A percentile compares a stretch with the other conserved stretches of the same genome.
Evolutionary conservation across 2,113 vertebrate genomes (phyloP).

Genomic region (Nothoprocta perdicaria): DNA sequence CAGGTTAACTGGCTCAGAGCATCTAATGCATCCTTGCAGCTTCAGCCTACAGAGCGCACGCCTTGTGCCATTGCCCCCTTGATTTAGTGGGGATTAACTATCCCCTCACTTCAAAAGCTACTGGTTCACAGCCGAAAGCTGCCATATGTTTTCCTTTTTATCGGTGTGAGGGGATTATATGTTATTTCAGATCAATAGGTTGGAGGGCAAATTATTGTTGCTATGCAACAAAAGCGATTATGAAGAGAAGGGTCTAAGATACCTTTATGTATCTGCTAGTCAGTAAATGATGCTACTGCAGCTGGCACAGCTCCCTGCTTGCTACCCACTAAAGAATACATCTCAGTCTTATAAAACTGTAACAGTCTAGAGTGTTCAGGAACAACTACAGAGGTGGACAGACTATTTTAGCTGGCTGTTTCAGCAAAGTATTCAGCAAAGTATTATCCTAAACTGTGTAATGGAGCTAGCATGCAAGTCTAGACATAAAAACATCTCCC

Average conservation of each 20-base stretch:
- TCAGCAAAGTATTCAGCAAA: neutral
- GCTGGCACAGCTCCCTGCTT: neutral
- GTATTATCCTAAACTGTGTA: neutral
- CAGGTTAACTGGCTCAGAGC: neutral
- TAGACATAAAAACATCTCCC: neutral
- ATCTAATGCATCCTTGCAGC: neutral
- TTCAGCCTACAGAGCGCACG: neutral
- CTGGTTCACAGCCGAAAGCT: neutral
- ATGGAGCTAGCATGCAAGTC: neutral
- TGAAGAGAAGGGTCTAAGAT: neutral
- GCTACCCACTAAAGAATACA: neutral
- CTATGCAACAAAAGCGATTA: neutral
- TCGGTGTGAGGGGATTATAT: neutral
- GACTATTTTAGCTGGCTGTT: neutral
- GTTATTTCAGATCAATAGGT: conserved; percentile 7
- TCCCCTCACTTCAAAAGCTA: neutral
- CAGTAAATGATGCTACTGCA: neutral
- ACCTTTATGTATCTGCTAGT: neutral
- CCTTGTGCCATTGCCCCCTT: neutral
- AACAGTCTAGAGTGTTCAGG: neutral
- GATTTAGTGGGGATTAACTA: neutral
- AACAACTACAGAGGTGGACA: neutral
- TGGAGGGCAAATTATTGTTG: conserved; percentile 9
- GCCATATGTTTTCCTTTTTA: conserved; percentile 10
- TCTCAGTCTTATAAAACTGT: neutral